phyloP scores from a whole-genome alignment of 2,888 invertebrate genomes.

The Apodemia zela region DNA sequence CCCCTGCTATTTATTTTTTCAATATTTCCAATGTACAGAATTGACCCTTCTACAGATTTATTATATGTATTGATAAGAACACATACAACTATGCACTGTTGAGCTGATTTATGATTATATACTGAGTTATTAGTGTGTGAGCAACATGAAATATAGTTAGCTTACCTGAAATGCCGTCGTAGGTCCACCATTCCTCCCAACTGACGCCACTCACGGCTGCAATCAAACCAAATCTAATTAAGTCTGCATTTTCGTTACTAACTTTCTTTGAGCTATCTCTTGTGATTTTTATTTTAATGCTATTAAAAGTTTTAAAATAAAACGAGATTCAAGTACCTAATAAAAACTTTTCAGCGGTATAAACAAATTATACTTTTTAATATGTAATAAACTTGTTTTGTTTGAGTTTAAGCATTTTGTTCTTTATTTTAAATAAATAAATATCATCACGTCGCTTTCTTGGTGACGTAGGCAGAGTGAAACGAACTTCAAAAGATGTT shows the following conservation, averaged over 20 bases:
- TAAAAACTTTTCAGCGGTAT: constrained; percentile 16
- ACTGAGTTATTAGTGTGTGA: background rate
- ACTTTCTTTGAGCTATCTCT: constrained; percentile 24
- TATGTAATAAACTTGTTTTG: constrained; percentile 8
- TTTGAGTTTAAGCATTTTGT: constrained; percentile 6
- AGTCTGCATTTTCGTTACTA: constrained; percentile 60
- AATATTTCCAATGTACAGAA: no score
- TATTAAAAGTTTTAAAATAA: constrained; percentile 14
- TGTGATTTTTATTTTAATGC: constrained; percentile 11
- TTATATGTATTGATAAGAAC: no score
- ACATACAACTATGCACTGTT: background rate
- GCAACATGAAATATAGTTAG: background rate
- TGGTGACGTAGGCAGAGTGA: no score
- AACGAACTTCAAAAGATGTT: no score
- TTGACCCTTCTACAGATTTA: no score
- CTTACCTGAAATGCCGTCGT: constrained; percentile 96
- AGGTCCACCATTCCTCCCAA: constrained; percentile 98
- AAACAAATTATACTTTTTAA: constrained; percentile 15
- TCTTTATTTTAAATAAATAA: background rate
- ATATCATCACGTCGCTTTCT: background rate
- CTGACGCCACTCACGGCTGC: constrained; percentile 88
- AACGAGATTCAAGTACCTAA: constrained; percentile 4
- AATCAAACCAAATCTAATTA: constrained; percentile 78
- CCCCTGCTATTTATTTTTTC: no score
- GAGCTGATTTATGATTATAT: background rate